Conservation (phyloP, 2,888 invertebrate genomes). For the Dugesia japonica region DNA sequence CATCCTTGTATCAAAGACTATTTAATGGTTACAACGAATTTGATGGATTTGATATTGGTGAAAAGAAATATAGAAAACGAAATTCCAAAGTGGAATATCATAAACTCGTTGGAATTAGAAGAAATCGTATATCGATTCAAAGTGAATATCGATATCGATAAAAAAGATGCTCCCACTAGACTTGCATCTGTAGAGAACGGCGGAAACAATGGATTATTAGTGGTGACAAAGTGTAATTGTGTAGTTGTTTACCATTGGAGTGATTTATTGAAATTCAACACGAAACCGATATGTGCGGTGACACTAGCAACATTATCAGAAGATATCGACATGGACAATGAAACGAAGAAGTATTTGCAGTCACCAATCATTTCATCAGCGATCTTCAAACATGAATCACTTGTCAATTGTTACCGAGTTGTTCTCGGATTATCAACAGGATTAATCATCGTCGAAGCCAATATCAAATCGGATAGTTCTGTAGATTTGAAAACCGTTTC, state of each 20-base stretch:
- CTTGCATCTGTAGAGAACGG: background rate
- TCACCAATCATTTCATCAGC: background rate
- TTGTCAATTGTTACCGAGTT: background rate
- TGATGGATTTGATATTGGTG: background rate
- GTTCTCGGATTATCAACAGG: background rate
- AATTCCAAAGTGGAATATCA: background rate
- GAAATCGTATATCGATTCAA: background rate
- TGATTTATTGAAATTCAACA: background rate
- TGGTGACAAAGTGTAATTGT: background rate
- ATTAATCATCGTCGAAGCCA: background rate
- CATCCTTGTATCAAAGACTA: background rate
- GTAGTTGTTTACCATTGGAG: background rate
- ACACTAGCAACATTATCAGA: background rate
- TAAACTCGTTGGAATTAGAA: background rate
- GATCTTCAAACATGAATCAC: background rate
- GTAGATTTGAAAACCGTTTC: background rate
- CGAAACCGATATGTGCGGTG: background rate
- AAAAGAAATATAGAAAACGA: background rate
- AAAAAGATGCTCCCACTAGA: background rate
- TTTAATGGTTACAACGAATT: background rate
- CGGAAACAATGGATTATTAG: background rate
- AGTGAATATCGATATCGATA: background rate
- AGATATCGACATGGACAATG: background rate
- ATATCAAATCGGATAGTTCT: background rate
- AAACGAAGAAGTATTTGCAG: background rate